Percentiles rank a stretch among this genome's conserved stretches.
Evolutionary conservation across 1,140 invertebrate species (phyloP).

Genomic region (Steinernema feltiae): DNA sequence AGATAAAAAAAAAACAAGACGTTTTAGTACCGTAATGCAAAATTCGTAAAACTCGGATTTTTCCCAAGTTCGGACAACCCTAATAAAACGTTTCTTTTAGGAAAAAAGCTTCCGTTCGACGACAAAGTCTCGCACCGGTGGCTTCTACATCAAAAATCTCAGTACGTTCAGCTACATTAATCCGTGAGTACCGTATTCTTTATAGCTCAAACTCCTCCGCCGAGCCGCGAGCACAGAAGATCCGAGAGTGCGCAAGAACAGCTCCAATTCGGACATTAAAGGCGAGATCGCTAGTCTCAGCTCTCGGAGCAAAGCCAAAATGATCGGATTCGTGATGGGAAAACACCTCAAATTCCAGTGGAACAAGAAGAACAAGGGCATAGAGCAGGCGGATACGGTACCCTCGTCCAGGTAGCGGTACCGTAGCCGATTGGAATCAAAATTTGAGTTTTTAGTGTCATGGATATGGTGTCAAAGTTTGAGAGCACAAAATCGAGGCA

Average conservation of each 20-base stretch:
- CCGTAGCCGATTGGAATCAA: neutral
- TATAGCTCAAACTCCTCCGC: conserved; percentile 48
- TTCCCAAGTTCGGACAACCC: no score
- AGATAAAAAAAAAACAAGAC: no score
- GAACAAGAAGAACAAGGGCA: neutral
- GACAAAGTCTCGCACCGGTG: neutral
- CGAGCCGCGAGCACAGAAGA: conserved; percentile 52
- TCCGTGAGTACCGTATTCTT: neutral
- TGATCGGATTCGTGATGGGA: conserved; percentile 48
- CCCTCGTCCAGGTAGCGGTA: conserved; percentile 7
- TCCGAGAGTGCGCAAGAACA: conserved; percentile 36
- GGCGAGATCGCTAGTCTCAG: conserved; percentile 10
- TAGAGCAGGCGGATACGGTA: neutral
- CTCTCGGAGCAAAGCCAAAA: conserved; percentile 34
- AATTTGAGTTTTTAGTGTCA: conserved; percentile 33
- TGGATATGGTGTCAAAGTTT: conserved; percentile 36
- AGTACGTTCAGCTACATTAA: conserved; percentile 19
- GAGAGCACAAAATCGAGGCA: conserved; percentile 18
- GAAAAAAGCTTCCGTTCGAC: conserved; percentile 20
- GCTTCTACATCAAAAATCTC: neutral
- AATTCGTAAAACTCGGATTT: conserved; percentile 6
- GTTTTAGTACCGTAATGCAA: conserved; percentile 6
- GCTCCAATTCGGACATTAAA: neutral
- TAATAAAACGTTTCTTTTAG: conserved; percentile 30
- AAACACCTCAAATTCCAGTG: conserved; percentile 58